Evolutionary conservation across 1,140 invertebrate genomes (phyloP).

Genomic region (Bradysia coprophila): DNA sequence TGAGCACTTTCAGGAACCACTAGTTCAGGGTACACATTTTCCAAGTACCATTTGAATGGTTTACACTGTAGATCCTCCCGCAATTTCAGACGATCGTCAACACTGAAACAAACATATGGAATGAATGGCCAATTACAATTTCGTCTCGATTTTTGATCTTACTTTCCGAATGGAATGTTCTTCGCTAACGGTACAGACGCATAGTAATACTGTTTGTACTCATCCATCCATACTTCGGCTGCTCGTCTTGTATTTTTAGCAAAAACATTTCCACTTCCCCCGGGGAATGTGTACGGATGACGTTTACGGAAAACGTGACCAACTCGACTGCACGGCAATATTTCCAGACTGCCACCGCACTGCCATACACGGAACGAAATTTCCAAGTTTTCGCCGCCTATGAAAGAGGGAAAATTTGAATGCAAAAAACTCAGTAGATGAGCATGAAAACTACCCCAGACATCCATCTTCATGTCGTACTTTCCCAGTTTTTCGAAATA

Average conservation of each 20-base stretch:
- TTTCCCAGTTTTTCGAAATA: slow-evolving; percentile 91
- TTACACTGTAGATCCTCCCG: slow-evolving; percentile 77
- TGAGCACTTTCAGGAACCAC: slow-evolving; percentile 43
- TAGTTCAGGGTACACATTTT: slow-evolving; percentile 91
- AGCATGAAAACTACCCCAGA: slow-evolving; percentile 41
- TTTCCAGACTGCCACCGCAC: slow-evolving; percentile 85
- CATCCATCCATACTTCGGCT: slow-evolving; percentile 94
- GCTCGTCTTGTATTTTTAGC: slow-evolving; percentile 71
- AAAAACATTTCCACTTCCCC: slow-evolving; percentile 79
- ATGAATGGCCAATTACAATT: not conserved
- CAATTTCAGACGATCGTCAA: slow-evolving; percentile 67
- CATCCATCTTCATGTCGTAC: slow-evolving; percentile 95
- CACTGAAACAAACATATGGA: slow-evolving; percentile 30
- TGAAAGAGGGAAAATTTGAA: slow-evolving; percentile 1
- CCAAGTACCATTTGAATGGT: slow-evolving; percentile 91
- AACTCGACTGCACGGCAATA: slow-evolving; percentile 78
- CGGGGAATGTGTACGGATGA: slow-evolving; percentile 89
- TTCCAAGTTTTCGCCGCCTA: slow-evolving; percentile 32
- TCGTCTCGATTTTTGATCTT: slow-evolving; percentile 26
- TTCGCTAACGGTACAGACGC: slow-evolving; percentile 68
- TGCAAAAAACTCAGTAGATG: not conserved
- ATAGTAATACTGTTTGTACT: slow-evolving; percentile 86
- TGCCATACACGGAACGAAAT: slow-evolving; percentile 75
- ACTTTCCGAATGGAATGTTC: slow-evolving; percentile 79
- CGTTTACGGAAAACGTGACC: slow-evolving; percentile 87